Conservation (phyloP, 2,888 invertebrate genomes). For the Archaeoteleia sp. region DNA sequence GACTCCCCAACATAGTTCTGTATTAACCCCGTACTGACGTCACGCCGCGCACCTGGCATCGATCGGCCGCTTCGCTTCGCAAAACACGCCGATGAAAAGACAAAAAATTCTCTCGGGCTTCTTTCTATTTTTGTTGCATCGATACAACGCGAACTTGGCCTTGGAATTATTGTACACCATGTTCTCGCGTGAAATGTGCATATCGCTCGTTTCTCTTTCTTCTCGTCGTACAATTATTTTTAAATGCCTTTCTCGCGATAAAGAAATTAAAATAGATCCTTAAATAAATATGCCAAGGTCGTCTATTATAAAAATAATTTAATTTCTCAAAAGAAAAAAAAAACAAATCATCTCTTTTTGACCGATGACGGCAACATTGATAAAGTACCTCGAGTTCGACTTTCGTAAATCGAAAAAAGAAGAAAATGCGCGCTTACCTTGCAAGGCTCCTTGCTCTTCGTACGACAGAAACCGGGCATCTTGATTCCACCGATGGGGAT, state of each 20-base stretch:
- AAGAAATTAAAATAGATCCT: too few relatives aligned
- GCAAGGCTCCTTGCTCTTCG: slow-evolving; percentile 83
- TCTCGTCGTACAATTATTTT: too few relatives aligned
- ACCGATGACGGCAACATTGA: slow-evolving; percentile 26
- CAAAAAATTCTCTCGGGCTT: neutral
- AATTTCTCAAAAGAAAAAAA: too few relatives aligned
- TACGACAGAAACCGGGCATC: slow-evolving; percentile 90
- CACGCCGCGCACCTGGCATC: slow-evolving; percentile 45
- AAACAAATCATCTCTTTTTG: too few relatives aligned
- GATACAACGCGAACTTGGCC: slow-evolving; percentile 41
- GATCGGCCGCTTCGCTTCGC: slow-evolving; percentile 23
- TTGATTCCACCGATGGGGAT: slow-evolving; percentile 92
- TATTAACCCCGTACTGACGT: slow-evolving; percentile 42
- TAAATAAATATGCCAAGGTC: too few relatives aligned
- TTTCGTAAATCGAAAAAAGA: slow-evolving; percentile 1
- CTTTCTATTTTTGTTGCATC: slow-evolving; percentile 18
- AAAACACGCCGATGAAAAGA: slow-evolving; percentile 15
- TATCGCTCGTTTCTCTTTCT: too few relatives aligned
- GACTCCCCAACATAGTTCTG: slow-evolving; percentile 22
- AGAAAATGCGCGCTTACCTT: slow-evolving; percentile 76
- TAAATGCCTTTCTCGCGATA: too few relatives aligned
- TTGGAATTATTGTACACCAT: slow-evolving; percentile 22
- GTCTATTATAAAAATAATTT: too few relatives aligned
- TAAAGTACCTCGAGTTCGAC: slow-evolving; percentile 28
- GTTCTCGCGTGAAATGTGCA: slow-evolving; percentile 20